Base-by-base conservation (phyloP, 2,888 invertebrate species). In the Drosophila lacicola region DNA sequence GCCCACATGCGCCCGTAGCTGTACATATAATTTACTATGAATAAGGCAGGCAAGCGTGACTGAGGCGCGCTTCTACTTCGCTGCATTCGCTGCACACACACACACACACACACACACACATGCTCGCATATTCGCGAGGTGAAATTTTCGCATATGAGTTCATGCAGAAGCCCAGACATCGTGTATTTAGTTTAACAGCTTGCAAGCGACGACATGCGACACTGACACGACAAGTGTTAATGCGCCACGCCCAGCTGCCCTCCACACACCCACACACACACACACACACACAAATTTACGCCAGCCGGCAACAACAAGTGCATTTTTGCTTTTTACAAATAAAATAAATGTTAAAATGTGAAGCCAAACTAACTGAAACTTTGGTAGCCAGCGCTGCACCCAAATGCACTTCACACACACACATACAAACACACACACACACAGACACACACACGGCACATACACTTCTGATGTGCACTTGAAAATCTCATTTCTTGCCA, bases 211-310 rank as follows among this genome's bases (percentile, higher is more conserved):
- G 73, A 80, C 87, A 82, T 87, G 82, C 84, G 88, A 83, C 88
- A 84, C 83, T 88, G 86, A 84, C 84, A 88, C 84, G 86, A 88
- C 85, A 85, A 85, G 85, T 85, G 87, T 85, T 85, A 84, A 88
- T 81, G 68, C 67, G 71, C 80, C 85, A 86, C 83, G 81, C 84
- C 73, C 72, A 54, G 14, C 44, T 42, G 53, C 69, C 63, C 46
- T 6, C 51, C 14, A 19, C 2, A 34, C 11, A 36, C 34, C 49
- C 54, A 47, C 29, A 14, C 29, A 37, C 19, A 63, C 47, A 55
- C 58, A 60, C 41, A 67, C 39, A 17, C 57, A 46, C 21, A 54
- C 57, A 46, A 19, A 54, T 8, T 29, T 29, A 64, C 9, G 11
- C 29, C 53, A 53, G 13, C 29, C 34, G 36, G 33, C 41, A 61